phyloP scores from a whole-genome alignment of 2,888 invertebrate genomes.

The Torymus texanus region DNA sequence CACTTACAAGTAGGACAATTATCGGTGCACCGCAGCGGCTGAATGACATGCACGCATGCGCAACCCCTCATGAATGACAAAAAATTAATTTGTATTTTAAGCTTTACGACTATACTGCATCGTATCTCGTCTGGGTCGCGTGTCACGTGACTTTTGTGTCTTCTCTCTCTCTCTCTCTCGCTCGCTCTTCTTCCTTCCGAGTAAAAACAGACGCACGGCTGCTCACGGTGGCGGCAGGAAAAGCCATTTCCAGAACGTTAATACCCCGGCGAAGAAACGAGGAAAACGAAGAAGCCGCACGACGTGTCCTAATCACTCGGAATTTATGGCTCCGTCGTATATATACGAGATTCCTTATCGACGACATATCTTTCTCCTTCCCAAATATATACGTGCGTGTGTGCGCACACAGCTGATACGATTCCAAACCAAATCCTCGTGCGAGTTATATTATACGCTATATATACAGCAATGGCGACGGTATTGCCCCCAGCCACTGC shows the following conservation, averaged over 20 bases:
- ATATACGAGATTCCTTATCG: constrained; percentile 40
- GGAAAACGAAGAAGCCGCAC: constrained; percentile 17
- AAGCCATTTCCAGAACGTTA: constrained; percentile 24
- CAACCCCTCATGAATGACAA: constrained; percentile 5
- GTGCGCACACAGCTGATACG: no score
- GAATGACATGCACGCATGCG: constrained; percentile 1
- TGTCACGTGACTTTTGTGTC: constrained; percentile 3
- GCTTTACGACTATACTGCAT: constrained; percentile 27
- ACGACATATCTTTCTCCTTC: background rate
- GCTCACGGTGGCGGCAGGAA: constrained; percentile 5
- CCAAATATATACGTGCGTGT: no score
- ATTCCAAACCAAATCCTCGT: no score
- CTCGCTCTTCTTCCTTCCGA: constrained; percentile 2
- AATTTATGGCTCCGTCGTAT: constrained; percentile 30
- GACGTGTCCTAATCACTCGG: constrained; percentile 47
- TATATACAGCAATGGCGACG: no score
- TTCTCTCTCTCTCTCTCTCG: constrained; percentile 4
- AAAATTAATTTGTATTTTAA: constrained; percentile 48
- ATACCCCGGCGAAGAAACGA: background rate
- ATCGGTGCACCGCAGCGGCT: no score
- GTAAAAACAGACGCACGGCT: constrained; percentile 25
- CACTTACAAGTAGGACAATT: no score
- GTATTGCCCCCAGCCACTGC: no score
- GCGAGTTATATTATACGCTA: no score
- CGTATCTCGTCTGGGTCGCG: no score